Evolutionary conservation across 2,797 vertebrate genomes (phyloP).

Genomic region (Garrulus glandarius): DNA sequence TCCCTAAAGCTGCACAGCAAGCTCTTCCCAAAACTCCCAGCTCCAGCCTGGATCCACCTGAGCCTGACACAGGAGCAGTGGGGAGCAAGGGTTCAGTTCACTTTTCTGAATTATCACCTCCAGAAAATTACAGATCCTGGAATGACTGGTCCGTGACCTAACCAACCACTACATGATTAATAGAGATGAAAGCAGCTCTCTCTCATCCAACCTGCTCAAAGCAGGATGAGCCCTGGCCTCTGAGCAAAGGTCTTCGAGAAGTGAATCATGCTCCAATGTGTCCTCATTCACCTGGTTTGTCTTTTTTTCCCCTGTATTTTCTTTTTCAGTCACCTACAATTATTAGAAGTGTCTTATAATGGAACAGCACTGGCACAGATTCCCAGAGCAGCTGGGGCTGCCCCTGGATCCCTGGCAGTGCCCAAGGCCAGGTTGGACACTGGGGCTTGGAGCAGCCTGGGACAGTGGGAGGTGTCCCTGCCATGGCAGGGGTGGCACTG

Average conservation of each 20-base stretch:
- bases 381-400: neutral
- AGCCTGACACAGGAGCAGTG: fast-evolving
- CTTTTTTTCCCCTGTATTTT: fast-evolving
- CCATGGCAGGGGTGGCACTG: neutral
- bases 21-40: neutral
- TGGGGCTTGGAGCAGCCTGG: neutral
- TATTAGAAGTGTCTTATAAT: fast-evolving
- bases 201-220: neutral
- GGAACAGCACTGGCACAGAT: neutral
- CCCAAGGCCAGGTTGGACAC: fast-evolving
- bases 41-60: neutral
- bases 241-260: neutral
- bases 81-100: neutral
- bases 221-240: neutral
- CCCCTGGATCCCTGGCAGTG: neutral
- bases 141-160: neutral
- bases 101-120: neutral
- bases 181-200: neutral
- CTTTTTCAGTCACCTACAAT: neutral
- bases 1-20: neutral
- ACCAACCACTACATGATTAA: neutral
- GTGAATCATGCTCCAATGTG: neutral
- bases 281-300: neutral
- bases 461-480: neutral
- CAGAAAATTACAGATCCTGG: neutral